These are phyloP conservation scores for Caenorhabditis inopinata DNA, from an alignment of 1,140 invertebrate genomes.

Conservation along the genomic window DNA sequence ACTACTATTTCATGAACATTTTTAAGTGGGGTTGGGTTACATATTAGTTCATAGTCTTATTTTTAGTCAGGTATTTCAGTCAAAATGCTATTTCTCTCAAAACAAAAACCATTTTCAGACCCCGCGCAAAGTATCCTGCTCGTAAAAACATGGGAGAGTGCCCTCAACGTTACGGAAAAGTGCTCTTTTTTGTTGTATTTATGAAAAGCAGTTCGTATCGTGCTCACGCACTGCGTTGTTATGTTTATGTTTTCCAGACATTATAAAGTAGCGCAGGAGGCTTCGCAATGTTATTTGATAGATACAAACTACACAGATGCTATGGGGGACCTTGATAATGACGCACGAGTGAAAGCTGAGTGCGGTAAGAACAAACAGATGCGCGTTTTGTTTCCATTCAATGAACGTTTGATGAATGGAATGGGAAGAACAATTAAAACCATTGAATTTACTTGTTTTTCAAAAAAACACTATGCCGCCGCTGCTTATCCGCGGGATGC, in stretches of 20 bases:
- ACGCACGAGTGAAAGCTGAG: slow-evolving; percentile 49
- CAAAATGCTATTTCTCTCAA: too few species aligned
- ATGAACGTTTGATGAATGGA: neutral
- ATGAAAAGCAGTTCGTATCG: slow-evolving; percentile 50
- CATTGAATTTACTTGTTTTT: slow-evolving; percentile 58
- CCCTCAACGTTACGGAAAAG: slow-evolving; percentile 49
- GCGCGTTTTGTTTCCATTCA: neutral
- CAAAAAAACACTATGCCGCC: slow-evolving; percentile 64
- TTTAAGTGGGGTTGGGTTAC: too few species aligned
- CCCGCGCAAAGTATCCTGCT: slow-evolving; percentile 38
- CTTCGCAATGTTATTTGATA: slow-evolving; percentile 62
- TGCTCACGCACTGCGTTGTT: neutral
- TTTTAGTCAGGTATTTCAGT: too few species aligned
- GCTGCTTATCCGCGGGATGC: slow-evolving; percentile 60
- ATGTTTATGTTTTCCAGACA: slow-evolving; percentile 49
- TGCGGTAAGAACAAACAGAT: slow-evolving; percentile 61
- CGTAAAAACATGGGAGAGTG: slow-evolving; percentile 56
- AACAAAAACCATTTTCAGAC: neutral
- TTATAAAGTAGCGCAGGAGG: slow-evolving; percentile 60
- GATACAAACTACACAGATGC: slow-evolving; percentile 56
- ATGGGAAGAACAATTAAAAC: neutral
- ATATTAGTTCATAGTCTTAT: too few species aligned
- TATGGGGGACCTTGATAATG: slow-evolving; percentile 60
- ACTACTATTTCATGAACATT: too few species aligned
- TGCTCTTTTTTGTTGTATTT: slow-evolving; percentile 54